Base-by-base conservation (phyloP, 2,113 vertebrate genomes). In the Agapornis roseicollis region DNA sequence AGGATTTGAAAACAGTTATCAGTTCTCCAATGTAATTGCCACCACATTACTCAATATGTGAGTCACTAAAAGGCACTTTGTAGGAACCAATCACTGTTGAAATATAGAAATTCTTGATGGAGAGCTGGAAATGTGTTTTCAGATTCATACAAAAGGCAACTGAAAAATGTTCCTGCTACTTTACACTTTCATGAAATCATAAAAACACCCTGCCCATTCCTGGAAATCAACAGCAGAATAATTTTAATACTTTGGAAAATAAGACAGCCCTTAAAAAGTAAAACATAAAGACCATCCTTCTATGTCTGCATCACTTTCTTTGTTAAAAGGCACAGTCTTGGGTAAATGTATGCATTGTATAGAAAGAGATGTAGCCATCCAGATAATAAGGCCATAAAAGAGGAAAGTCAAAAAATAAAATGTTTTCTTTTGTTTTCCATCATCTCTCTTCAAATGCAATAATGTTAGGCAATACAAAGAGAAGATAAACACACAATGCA, bases 351-450 rank as follows among this genome's bases (percentile, higher is more conserved):
- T 25, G 5, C 41, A 77, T 31, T 23, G 37, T 49, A 50, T 47
- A 52, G n/a, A 31, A 71, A 37, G 70, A 90, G 91, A 92, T 88
- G 91, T 73, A 95, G 52, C 89, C 90, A 74, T 64, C 15, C 66
- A 84, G 42, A 92, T 77, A 72, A 91, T 78, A 89, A 82, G 55
- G 44, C 50, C 70, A 87, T 61, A 95, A 94, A 95, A 85, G 42
- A 79, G 44, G 24, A 93, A 96, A 84, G 23, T 77, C 49, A 72
- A 80, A 82, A 85, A 77, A 93, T 23, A 83, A 91, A 78, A 80
- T 10, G 7, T 66, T 35, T 88, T 47, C 22, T 70, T 85, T 89
- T 65, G 35, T 86, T 95, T 91, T 87, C 50, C 49, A 46, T 74
- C 31, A 80, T 46, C 22, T 4, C 33, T 79, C 23, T 80, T 92